These are phyloP conservation scores for Virgularia gustaviana DNA, from an alignment of 92 coral and sea anemone species.

Conservation along the genomic window DNA sequence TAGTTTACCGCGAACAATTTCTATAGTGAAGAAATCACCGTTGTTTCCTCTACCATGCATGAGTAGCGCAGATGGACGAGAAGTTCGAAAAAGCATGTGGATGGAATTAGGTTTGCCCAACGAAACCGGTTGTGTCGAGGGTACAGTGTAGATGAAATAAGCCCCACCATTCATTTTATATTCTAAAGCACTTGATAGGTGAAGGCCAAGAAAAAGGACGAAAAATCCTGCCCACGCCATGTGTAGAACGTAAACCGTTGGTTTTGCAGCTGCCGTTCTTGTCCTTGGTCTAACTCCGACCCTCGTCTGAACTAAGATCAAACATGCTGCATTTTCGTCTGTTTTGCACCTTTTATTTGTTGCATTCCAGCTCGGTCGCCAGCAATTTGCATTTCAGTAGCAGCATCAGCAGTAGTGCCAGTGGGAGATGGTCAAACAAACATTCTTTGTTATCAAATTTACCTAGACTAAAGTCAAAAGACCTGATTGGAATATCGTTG, in stretches of 20 bases:
- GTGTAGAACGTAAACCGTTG: too few species aligned
- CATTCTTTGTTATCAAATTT: neutral
- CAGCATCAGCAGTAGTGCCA: slow-evolving; percentile 27
- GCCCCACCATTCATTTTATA: slow-evolving; percentile 71
- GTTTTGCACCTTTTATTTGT: neutral
- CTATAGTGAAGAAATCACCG: slow-evolving; percentile 83
- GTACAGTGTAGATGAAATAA: slow-evolving; percentile 59
- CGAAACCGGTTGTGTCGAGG: slow-evolving; percentile 3
- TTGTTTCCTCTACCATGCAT: slow-evolving; percentile 69
- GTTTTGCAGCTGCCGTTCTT: too few species aligned
- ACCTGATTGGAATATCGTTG: slow-evolving; percentile 3
- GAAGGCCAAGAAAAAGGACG: slow-evolving; percentile 21
- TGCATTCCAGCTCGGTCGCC: slow-evolving; percentile 40
- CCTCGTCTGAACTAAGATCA: too few species aligned
- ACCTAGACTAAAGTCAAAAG: neutral
- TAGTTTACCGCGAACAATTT: slow-evolving; percentile 80
- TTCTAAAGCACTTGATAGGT: neutral
- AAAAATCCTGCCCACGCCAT: slow-evolving; percentile 21
- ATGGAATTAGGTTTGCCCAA: slow-evolving; percentile 11
- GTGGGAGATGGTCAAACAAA: neutral
- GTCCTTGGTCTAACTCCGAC: slow-evolving; percentile 40
- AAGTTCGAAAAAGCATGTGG: slow-evolving; percentile 65
- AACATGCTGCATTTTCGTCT: slow-evolving; percentile 22
- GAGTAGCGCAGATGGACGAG: slow-evolving; percentile 75
- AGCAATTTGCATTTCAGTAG: slow-evolving; percentile 35